Percentiles rank a stretch among this genome's conserved stretches.
phyloP scores from a whole-genome alignment of 2,113 vertebrate species.

The Periophthalmus modestus region DNA sequence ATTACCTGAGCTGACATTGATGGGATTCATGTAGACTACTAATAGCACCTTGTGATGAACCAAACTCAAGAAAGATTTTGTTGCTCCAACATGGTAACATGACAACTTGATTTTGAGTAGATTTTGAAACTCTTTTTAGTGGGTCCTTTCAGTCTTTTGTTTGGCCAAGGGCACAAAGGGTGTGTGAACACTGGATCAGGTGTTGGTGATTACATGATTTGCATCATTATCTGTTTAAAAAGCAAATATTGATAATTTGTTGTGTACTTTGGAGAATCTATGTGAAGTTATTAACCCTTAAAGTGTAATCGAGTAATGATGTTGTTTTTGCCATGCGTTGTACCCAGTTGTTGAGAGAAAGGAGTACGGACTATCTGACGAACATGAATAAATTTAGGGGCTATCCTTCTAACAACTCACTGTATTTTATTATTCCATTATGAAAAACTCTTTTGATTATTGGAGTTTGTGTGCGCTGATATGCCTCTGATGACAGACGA shows the following conservation, averaged over 20 bases:
- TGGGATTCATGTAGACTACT: neutral
- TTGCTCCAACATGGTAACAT: neutral
- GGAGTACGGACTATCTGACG: neutral
- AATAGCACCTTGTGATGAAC: constrained; percentile 1
- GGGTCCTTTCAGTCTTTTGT: constrained; percentile 32
- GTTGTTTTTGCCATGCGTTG: neutral
- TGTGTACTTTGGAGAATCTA: neutral
- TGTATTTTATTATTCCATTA: neutral
- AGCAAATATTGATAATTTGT: neutral
- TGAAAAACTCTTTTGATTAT: too few species aligned
- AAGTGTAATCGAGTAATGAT: neutral
- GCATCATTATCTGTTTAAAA: constrained; percentile 19
- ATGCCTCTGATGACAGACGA: too few species aligned
- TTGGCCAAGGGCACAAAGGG: constrained; percentile 20
- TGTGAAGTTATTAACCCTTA: neutral
- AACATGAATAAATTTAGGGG: neutral
- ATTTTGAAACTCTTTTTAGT: constrained; percentile 7
- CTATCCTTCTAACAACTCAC: neutral
- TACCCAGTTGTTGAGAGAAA: too few species aligned
- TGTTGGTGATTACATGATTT: constrained; percentile 16
- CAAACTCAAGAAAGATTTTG: neutral
- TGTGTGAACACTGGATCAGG: constrained; percentile 7
- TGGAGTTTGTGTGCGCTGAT: too few species aligned
- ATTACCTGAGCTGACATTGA: constrained; percentile 22
- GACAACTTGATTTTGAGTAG: neutral